Percentiles rank a stretch among this genome's conserved stretches.
Evolutionary conservation across 2,888 invertebrate genomes (phyloP).

Genomic region (Thymelicus sylvestris): DNA sequence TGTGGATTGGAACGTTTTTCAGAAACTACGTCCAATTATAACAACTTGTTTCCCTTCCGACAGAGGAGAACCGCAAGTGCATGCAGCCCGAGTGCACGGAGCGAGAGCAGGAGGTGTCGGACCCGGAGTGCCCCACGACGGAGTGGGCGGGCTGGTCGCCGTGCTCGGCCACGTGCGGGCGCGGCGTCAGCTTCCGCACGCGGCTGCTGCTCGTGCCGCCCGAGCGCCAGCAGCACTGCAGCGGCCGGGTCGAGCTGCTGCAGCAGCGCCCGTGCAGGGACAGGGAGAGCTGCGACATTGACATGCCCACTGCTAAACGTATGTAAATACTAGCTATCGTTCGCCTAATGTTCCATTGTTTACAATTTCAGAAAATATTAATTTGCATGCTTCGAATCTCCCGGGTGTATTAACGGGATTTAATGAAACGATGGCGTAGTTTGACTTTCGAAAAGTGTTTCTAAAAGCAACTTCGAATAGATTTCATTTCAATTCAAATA

Average conservation of each 20-base stretch:
- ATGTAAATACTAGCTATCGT: slow-evolving; percentile 42
- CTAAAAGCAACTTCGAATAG: no score
- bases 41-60: background rate
- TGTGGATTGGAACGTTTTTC: no score
- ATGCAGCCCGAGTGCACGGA: slow-evolving; percentile 88
- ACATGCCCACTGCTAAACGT: slow-evolving; percentile 92
- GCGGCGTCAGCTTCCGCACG: slow-evolving; percentile 89
- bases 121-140: slow-evolving; percentile 90
- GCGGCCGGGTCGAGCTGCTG: slow-evolving; percentile 87
- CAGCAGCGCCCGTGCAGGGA: slow-evolving; percentile 90
- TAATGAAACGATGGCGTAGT: no score
- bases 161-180: slow-evolving; percentile 95
- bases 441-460: no score
- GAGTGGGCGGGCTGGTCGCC: slow-evolving; percentile 97
- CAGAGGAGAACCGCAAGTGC: slow-evolving; percentile 92
- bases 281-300: slow-evolving; percentile 88
- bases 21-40: no score
- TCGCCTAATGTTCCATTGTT: no score
- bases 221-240: slow-evolving; percentile 87
- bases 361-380: no score
- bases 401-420: no score
- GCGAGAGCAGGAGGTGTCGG: slow-evolving; percentile 74
- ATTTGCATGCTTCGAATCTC: no score
- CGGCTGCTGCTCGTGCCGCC: slow-evolving; percentile 88
- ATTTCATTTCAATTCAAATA: no score